Conservation (phyloP, 1,140 invertebrate species). For the Drosophila mojavensis region DNA sequence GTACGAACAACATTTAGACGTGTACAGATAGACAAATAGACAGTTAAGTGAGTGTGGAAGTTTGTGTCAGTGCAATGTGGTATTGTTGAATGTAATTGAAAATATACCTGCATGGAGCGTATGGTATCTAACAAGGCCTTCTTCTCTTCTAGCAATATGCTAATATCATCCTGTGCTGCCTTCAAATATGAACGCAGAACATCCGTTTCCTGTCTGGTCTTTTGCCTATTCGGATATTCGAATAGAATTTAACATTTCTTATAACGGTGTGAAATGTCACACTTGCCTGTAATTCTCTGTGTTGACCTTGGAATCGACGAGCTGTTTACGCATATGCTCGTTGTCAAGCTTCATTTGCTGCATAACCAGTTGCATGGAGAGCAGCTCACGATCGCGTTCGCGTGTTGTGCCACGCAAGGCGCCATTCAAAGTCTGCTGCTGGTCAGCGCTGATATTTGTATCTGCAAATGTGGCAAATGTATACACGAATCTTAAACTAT, state of each 20-base stretch:
- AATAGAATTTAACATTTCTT: neutral
- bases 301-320: conserved; percentile 86
- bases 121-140: conserved; percentile 89
- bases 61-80: neutral
- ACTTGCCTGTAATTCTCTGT: conserved; percentile 87
- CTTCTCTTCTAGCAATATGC: conserved; percentile 89
- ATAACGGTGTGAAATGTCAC: too few relatives aligned
- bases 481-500: neutral
- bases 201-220: conserved; percentile 87
- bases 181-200: conserved; percentile 86
- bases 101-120: conserved; percentile 86
- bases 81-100: neutral
- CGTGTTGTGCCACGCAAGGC: conserved; percentile 63
- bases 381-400: conserved; percentile 84
- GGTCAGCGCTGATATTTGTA: conserved; percentile 54
- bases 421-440: conserved; percentile 48
- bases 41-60: conserved; percentile 36
- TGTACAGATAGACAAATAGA: conserved; percentile 48
- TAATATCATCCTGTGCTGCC: conserved; percentile 90
- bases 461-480: conserved; percentile 30
- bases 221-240: conserved; percentile 73
- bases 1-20: conserved; percentile 58
- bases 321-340: conserved; percentile 87
- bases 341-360: conserved; percentile 87
- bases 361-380: conserved; percentile 85